Base-by-base conservation (phyloP, 2,888 invertebrate genomes). In the Tachina grossa region DNA sequence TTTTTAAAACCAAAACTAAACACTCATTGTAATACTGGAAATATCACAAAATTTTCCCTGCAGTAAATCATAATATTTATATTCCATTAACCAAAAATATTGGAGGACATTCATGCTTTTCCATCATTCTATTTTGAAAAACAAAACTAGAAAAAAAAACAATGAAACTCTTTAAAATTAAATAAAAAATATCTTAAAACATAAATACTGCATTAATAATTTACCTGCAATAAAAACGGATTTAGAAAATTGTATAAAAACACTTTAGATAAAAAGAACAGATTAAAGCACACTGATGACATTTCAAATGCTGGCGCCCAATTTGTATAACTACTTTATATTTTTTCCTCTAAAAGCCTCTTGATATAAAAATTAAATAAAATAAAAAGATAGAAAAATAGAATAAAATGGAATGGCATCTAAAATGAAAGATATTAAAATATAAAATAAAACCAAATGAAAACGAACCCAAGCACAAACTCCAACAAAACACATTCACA, bases 151-250 rank as follows among this genome's bases (percentile, higher is more conserved):
- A 31, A 31, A 31, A 31, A 31, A 31, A 31, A 0, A 6, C 31
- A 5, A 31, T 31, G 6, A 6, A 51, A 14, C 8, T 3, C 68
- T 45, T 19, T n/a, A 41, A 69, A 55, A 19, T 76, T 10, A 41
- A 51, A 8, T 16, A 55, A 16, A 31, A 53, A 31, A 31, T 9
- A 45, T 13, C 31, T 13, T 61, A 53, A 9, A 22, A 31, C 13
- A 43, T 9, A 31, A 31, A 31, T 31, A 68, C 5, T 13, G 16
- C 57, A 80, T 76, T 57, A 72, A 41, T 72, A 80, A 83, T 83
- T 85, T 71, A 85, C 78, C 78, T 83, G 75, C 83, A 76, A 80
- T 76, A 72, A 79, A 76, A 78, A 75, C 45, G 75, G 69, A 76
- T 85, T 80, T 79, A 51, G 47, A 68, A 80, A 83, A 80, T 76